Conservation (phyloP, 2,797 vertebrate genomes). For the Hirundo rustica region DNA sequence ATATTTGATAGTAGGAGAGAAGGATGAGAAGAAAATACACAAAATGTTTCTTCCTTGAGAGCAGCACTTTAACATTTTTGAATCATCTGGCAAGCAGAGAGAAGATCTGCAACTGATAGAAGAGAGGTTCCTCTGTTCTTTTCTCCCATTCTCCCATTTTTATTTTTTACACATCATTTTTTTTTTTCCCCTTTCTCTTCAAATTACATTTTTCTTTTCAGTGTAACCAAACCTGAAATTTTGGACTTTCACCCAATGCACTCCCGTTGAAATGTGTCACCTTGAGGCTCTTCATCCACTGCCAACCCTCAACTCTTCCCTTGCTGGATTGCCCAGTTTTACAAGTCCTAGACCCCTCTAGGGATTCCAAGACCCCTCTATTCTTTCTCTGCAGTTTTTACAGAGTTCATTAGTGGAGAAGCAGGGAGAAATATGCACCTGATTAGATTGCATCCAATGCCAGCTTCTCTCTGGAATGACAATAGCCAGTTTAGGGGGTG, state of each 20-base stretch:
- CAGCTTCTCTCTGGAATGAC: not conserved
- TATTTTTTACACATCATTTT: not conserved
- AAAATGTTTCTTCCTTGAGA: not conserved
- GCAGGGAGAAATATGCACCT: not conserved
- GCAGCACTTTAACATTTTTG: not conserved
- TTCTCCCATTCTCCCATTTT: not conserved
- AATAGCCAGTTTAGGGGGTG: not conserved
- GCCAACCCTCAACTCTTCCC: not conserved
- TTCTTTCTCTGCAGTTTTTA: not conserved
- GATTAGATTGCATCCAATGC: not conserved
- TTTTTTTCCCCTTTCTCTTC: not conserved
- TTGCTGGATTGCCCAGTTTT: not conserved
- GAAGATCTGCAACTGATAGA: not conserved
- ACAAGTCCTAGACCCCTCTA: not conserved
- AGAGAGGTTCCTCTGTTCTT: not conserved
- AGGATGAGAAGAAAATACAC: not conserved
- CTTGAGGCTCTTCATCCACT: not conserved
- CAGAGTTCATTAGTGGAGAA: not conserved
- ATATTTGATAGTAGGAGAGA: not conserved
- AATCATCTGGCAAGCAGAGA: not conserved
- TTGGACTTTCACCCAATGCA: not conserved
- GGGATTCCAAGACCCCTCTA: not conserved
- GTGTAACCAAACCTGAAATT: not conserved
- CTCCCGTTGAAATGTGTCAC: not conserved
- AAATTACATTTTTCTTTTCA: not conserved